Conservation (phyloP, 2,888 invertebrate species). For the Cephus rjabovi region DNA sequence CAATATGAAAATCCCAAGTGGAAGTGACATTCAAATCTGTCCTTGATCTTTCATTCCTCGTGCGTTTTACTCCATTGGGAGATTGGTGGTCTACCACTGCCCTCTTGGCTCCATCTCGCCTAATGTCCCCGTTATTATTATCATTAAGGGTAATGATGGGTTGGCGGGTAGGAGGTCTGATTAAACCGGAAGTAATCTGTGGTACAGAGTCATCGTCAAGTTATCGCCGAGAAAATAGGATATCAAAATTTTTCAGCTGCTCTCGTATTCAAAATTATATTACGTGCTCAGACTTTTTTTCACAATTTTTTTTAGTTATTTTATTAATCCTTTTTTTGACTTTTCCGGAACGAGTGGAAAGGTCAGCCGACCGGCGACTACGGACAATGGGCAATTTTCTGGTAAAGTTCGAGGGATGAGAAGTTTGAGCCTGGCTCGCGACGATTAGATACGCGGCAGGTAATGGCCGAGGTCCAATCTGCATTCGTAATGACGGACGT, state of each 20-base stretch:
- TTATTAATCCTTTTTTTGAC: not conserved
- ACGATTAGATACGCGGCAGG: conserved; percentile 49
- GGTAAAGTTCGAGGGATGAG: conserved; percentile 24
- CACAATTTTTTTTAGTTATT: not conserved
- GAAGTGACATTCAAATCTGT: not conserved
- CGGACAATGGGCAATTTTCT: conserved; percentile 46
- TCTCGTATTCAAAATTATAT: not conserved
- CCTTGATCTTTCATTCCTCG: not conserved
- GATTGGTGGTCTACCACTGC: not conserved
- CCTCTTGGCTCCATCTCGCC: not conserved
- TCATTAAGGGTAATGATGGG: not conserved
- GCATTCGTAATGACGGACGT: conserved; percentile 60
- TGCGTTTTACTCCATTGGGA: not conserved
- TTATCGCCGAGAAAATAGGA: not conserved
- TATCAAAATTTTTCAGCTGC: not conserved
- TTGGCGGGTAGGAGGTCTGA: not conserved
- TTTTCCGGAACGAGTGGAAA: not conserved
- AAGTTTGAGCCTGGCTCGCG: conserved; percentile 45
- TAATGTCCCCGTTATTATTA: not conserved
- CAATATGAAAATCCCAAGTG: not conserved
- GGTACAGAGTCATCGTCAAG: not conserved
- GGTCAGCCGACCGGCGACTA: conserved; percentile 9
- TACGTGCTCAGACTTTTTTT: not conserved
- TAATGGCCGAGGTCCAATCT: conserved; percentile 56
- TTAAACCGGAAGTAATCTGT: not conserved